Percentiles rank a stretch among this genome's conserved stretches.
Conservation (phyloP, 2,113 vertebrate species). For the Poecile atricapillus region DNA sequence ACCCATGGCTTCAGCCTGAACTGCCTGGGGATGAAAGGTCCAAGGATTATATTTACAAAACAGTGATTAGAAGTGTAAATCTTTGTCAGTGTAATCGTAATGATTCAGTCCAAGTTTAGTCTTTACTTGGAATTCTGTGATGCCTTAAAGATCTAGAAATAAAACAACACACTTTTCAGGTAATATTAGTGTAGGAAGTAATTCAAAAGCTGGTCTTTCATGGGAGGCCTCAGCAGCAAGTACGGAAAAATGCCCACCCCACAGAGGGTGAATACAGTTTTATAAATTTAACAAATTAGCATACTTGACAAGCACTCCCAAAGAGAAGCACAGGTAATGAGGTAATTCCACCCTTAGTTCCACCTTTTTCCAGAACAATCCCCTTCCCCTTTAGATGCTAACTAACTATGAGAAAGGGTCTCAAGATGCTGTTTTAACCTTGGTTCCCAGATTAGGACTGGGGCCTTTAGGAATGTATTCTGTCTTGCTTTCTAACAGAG, state of each 20-base stretch:
- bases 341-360: not conserved
- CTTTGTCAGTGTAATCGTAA: not conserved
- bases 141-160: not conserved
- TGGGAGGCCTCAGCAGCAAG: not conserved
- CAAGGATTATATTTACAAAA: not conserved
- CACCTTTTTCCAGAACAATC: not conserved
- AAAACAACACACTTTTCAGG: not conserved
- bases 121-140: not conserved
- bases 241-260: not conserved
- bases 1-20: not conserved
- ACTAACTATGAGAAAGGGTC: not conserved
- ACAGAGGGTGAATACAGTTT: rapidly evolving
- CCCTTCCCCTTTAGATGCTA: not conserved
- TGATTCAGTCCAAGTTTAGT: not conserved
- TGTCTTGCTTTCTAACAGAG: not conserved
- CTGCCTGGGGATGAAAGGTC: not conserved
- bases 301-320: not conserved
- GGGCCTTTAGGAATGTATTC: not conserved
- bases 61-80: not conserved
- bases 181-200: not conserved
- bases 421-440: not conserved
- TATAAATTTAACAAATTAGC: not conserved
- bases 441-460: not conserved
- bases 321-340: not conserved
- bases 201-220: not conserved